Conservation (phyloP, 2,888 invertebrate species). For the Sialis lutaria region DNA sequence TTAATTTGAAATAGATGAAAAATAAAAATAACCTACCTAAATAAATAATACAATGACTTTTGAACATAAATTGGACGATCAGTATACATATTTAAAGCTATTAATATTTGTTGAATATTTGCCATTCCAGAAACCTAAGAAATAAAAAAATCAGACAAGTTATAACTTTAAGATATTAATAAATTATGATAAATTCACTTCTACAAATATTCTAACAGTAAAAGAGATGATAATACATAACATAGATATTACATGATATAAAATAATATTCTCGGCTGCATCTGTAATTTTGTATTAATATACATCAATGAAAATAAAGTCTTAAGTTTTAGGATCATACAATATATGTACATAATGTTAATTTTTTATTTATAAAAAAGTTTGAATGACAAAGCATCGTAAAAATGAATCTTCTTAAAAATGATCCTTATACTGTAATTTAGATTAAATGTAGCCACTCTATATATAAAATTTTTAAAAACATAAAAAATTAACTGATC, state of each 20-base stretch:
- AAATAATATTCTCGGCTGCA: too few relatives aligned
- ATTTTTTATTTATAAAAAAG: too few relatives aligned
- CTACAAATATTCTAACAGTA: not conserved
- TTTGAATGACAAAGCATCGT: too few relatives aligned
- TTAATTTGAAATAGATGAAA: not conserved
- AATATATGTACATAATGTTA: too few relatives aligned
- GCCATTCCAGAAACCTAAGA: conserved; percentile 35
- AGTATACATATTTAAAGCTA: conserved; percentile 37
- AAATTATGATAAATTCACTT: not conserved
- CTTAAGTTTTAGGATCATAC: too few relatives aligned
- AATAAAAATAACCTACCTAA: conserved; percentile 20
- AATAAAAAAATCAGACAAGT: not conserved
- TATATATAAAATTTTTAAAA: too few relatives aligned
- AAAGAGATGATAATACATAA: not conserved
- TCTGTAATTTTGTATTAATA: too few relatives aligned
- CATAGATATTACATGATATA: not conserved
- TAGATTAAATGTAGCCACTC: too few relatives aligned
- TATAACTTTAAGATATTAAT: too few relatives aligned
- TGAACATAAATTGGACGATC: conserved; percentile 41
- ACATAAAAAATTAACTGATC: not conserved
- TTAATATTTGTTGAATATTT: conserved; percentile 35
- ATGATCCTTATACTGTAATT: too few relatives aligned
- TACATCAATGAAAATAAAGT: too few relatives aligned
- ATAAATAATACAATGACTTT: conserved; percentile 47
- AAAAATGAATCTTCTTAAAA: too few relatives aligned